Evolutionary conservation across 2,888 invertebrate species (phyloP).

Genomic region (Pammene fasciana): DNA sequence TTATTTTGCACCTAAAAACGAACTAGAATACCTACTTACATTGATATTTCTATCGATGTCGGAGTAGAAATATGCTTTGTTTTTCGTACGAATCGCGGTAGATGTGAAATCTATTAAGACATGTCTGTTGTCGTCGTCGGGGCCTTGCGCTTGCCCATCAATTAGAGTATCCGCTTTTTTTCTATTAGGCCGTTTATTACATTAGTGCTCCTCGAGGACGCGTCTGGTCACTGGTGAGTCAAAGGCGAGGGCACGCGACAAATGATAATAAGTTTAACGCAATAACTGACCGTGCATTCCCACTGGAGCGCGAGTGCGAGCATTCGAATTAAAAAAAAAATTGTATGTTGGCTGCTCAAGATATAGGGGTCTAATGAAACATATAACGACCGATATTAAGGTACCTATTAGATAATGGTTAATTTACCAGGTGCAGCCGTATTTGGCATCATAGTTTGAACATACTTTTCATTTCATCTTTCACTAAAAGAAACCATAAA

Average conservation of each 20-base stretch:
- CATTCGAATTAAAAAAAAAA: background rate
- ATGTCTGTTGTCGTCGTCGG: slow-evolving; percentile 59
- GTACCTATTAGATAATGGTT: too few species aligned
- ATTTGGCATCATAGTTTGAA: too few species aligned
- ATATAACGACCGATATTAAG: too few species aligned
- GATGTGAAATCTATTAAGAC: background rate
- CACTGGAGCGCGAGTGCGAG: background rate
- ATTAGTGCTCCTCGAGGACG: slow-evolving; percentile 67
- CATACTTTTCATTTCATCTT: too few species aligned
- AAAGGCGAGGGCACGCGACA: slow-evolving; percentile 67
- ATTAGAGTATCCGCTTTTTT: slow-evolving; percentile 81
- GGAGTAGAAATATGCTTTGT: too few species aligned
- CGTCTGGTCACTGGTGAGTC: slow-evolving; percentile 58
- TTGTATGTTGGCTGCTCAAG: too few species aligned
- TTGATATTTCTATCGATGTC: too few species aligned
- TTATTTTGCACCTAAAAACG: too few species aligned
- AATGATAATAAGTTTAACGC: slow-evolving; percentile 58
- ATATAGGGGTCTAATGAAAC: too few species aligned
- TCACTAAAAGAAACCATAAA: too few species aligned
- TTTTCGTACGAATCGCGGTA: background rate
- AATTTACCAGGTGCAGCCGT: too few species aligned
- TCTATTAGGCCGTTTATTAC: slow-evolving; percentile 73
- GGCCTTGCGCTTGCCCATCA: slow-evolving; percentile 72
- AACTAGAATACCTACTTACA: too few species aligned
- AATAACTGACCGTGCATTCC: slow-evolving; percentile 46